A percentile compares a stretch with the other conserved stretches of the same genome.
Evolutionary conservation across 2,888 invertebrate genomes (phyloP).

Genomic region (Euzetes globulus): DNA sequence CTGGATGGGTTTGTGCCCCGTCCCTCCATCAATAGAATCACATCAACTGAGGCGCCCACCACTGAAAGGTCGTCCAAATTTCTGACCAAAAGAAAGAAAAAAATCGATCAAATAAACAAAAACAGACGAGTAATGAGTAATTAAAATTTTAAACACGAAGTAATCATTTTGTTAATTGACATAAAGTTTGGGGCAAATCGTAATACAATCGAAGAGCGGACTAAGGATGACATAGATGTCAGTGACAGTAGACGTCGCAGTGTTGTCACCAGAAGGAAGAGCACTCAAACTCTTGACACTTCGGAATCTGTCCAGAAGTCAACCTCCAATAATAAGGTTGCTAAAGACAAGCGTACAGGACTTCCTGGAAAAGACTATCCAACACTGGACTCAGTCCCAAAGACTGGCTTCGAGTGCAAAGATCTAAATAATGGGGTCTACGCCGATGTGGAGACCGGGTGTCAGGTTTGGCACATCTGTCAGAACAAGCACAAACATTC

Average conservation of each 20-base stretch:
- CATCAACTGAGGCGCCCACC: slow-evolving; percentile 33
- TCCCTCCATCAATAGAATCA: slow-evolving; percentile 40
- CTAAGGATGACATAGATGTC: slow-evolving; percentile 26
- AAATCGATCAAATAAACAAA: neutral
- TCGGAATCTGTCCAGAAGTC: neutral
- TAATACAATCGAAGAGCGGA: neutral
- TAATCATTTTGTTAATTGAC: neutral
- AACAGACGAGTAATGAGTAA: slow-evolving; percentile 8
- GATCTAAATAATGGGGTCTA: slow-evolving; percentile 39
- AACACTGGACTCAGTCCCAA: slow-evolving; percentile 56
- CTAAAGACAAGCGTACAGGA: slow-evolving; percentile 36
- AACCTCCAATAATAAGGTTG: neutral
- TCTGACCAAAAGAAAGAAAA: neutral
- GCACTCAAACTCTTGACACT: slow-evolving; percentile 31
- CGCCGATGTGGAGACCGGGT: slow-evolving; percentile 42
- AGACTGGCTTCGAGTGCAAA: slow-evolving; percentile 41
- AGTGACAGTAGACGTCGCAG: slow-evolving; percentile 33
- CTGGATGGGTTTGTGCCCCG: slow-evolving; percentile 42
- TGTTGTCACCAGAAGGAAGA: slow-evolving; percentile 37
- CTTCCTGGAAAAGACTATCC: slow-evolving; percentile 69
- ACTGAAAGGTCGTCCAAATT: slow-evolving; percentile 27
- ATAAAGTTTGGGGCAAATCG: slow-evolving; percentile 18
- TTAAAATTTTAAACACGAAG: neutral
- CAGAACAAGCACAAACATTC: slow-evolving; percentile 40
- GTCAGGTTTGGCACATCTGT: slow-evolving; percentile 43